A percentile compares a stretch with the other conserved stretches of the same genome.
phyloP scores from a whole-genome alignment of 2,888 invertebrate genomes.

The Brenthis hecate region DNA sequence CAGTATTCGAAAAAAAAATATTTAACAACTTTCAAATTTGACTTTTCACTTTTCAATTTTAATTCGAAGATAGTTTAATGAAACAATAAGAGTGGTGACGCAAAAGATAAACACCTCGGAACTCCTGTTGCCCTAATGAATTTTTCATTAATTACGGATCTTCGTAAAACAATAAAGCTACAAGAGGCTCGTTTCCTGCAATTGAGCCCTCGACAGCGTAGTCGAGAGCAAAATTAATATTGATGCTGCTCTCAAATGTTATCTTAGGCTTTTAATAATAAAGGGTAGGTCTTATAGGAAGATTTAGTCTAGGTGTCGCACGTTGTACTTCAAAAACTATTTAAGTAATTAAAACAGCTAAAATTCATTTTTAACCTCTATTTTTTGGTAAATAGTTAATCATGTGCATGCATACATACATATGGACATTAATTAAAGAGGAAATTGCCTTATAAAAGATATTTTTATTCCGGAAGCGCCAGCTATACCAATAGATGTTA shows the following conservation, averaged over 20 bases:
- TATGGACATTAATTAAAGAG: too few species aligned
- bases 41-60: too few species aligned
- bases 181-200: constrained; percentile 45
- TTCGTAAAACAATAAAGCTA: constrained; percentile 54
- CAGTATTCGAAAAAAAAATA: too few species aligned
- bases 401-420: too few species aligned
- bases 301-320: constrained; percentile 36
- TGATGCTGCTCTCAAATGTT: constrained; percentile 55
- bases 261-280: constrained; percentile 56
- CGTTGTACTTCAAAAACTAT: not conserved
- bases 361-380: too few species aligned
- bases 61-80: not conserved
- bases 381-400: too few species aligned
- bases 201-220: constrained; percentile 47
- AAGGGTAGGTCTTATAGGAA: constrained; percentile 43
- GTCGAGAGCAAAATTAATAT: constrained; percentile 65
- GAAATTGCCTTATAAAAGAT: too few species aligned
- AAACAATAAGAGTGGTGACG: not conserved
- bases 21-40: too few species aligned
- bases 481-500: too few species aligned
- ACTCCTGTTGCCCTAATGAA: constrained; percentile 32
- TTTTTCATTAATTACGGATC: constrained; percentile 58
- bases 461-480: too few species aligned
- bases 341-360: not conserved
- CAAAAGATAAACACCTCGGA: constrained; percentile 26